Conservation (phyloP, 2,797 vertebrate genomes). For the Rallus crepitans region DNA sequence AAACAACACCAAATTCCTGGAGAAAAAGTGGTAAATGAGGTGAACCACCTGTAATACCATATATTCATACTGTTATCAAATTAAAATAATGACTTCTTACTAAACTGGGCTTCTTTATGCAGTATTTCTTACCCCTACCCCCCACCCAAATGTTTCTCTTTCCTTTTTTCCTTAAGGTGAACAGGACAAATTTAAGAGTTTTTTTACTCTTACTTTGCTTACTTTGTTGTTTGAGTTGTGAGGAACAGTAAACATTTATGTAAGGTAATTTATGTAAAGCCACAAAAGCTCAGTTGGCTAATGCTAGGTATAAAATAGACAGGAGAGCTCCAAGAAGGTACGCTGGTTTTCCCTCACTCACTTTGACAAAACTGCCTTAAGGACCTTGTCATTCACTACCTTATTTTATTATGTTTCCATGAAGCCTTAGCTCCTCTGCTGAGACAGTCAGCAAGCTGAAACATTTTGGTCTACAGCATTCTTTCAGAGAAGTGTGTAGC, state of each 20-base stretch:
- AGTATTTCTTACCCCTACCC: background rate
- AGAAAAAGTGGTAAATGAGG: constrained; percentile 33
- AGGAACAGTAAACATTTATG: background rate
- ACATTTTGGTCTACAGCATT: background rate
- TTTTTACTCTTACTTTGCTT: background rate
- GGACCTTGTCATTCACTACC: background rate
- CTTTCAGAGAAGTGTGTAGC: background rate
- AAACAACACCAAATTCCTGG: constrained; percentile 99
- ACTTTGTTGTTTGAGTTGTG: background rate
- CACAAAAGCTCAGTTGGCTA: background rate
- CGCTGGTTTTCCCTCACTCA: background rate
- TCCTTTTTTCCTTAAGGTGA: background rate
- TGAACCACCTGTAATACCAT: constrained; percentile 21
- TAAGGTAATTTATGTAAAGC: background rate
- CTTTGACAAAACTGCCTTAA: constrained; percentile 3
- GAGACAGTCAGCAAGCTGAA: background rate
- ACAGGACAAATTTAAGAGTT: background rate
- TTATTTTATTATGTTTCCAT: background rate
- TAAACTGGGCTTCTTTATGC: background rate
- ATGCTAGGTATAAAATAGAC: background rate
- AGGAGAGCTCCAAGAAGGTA: background rate
- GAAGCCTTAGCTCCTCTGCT: background rate
- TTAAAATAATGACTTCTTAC: background rate
- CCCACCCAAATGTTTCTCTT: background rate
- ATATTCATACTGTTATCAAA: background rate